A percentile compares a stretch with the other conserved stretches of the same genome.
phyloP scores from a whole-genome alignment of 2,113 vertebrate genomes.

The Bubo blakistoni region DNA sequence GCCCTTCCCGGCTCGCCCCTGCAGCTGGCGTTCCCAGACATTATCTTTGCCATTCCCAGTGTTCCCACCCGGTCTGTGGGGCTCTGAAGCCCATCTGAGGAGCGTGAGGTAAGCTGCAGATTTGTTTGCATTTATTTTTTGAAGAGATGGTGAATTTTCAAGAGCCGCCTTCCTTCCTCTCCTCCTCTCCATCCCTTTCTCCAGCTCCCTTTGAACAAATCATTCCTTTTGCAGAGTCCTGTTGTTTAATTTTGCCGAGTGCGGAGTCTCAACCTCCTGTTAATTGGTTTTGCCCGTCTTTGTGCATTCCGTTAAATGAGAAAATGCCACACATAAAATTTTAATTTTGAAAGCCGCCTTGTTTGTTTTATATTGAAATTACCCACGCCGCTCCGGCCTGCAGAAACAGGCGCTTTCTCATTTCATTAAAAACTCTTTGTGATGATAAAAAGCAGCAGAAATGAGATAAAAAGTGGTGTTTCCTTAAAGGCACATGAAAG shows the following conservation, averaged over 20 bases:
- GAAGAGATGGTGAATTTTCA: background rate
- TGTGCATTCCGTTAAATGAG: constrained; percentile 71
- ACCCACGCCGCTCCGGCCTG: constrained; percentile 43
- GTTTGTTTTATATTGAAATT: constrained; percentile 81
- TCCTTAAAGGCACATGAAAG: constrained; percentile 59
- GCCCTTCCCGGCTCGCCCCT: background rate
- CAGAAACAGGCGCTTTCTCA: constrained; percentile 71
- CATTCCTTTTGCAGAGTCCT: constrained; percentile 27
- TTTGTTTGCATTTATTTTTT: background rate
- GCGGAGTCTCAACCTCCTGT: constrained; percentile 61
- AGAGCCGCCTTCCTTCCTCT: background rate
- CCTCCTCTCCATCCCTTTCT: background rate
- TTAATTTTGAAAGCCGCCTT: constrained; percentile 77
- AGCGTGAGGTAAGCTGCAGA: background rate
- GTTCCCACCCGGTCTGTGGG: background rate
- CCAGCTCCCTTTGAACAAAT: background rate
- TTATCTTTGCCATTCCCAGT: background rate
- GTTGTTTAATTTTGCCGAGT: constrained; percentile 72
- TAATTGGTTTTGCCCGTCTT: constrained; percentile 79
- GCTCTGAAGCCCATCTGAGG: background rate
- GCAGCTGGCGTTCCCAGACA: rapidly evolving
- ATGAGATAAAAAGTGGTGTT: constrained; percentile 74
- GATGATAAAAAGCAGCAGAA: constrained; percentile 73
- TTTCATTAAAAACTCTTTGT: constrained; percentile 78
- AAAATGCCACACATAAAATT: constrained; percentile 74